Evolutionary conservation across 2,888 invertebrate genomes (phyloP).

Genomic region (Eristalis intricaria): DNA sequence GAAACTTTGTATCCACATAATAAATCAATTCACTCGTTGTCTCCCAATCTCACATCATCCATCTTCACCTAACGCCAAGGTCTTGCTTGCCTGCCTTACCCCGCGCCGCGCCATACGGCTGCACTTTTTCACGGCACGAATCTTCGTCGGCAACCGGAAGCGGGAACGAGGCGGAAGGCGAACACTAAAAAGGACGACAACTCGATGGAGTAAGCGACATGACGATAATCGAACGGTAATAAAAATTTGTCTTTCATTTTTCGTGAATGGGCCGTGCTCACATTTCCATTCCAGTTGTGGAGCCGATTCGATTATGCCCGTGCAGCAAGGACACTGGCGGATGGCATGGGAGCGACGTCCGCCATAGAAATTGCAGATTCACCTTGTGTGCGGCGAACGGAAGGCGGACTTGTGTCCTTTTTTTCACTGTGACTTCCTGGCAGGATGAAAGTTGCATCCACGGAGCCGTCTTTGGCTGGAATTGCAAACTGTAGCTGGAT

Average conservation of each 20-base stretch:
- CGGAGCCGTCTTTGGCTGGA: conserved; percentile 31
- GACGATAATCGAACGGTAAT: conserved; percentile 71
- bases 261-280: conserved; percentile 60
- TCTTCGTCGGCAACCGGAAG: conserved; percentile 43
- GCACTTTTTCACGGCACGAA: conserved; percentile 48
- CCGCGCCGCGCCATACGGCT: not conserved
- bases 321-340: conserved; percentile 7
- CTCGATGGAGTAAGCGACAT: conserved; percentile 61
- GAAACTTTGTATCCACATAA: conserved; percentile 70
- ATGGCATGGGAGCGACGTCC: conserved; percentile 22
- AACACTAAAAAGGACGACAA: conserved; percentile 24
- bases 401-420: not conserved
- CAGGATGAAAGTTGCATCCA: conserved; percentile 52
- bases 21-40: conserved; percentile 72
- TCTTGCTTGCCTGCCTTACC: not conserved
- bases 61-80: conserved; percentile 36
- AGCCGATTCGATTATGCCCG: conserved; percentile 47
- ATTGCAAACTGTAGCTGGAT: conserved; percentile 47
- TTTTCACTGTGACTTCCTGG: conserved; percentile 27
- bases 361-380: conserved; percentile 58
- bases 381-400: conserved; percentile 22
- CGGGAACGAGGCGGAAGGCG: conserved; percentile 17
- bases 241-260: conserved; percentile 70
- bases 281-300: conserved; percentile 48
- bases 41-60: conserved; percentile 68